These are phyloP conservation scores for Drosophila cracens DNA, from an alignment of 2,888 invertebrate genomes.

Conservation along the genomic window DNA sequence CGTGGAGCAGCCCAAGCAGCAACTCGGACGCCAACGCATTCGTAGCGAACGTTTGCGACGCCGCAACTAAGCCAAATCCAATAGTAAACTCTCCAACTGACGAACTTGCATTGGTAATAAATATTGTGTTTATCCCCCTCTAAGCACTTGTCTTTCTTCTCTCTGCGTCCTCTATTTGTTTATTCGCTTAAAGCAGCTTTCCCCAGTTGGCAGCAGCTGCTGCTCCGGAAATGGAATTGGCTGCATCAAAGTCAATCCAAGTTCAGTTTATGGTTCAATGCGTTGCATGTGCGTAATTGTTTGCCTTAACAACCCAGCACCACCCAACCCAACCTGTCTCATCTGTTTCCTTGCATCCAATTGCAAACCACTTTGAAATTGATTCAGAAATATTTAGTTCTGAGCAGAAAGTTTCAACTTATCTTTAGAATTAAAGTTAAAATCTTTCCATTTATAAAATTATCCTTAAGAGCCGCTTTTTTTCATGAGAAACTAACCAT, in stretches of 20 bases:
- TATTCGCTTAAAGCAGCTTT: background rate
- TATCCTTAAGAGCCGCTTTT: background rate
- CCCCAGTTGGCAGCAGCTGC: conserved; percentile 16
- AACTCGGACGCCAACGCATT: conserved; percentile 31
- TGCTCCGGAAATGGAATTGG: conserved; percentile 59
- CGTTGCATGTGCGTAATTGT: conserved; percentile 52
- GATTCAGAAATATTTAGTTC: conserved; percentile 27
- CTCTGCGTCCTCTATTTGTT: background rate
- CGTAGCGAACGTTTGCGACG: conserved; percentile 69
- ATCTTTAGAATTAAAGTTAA: background rate
- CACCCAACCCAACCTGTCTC: background rate
- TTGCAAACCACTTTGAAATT: conserved; percentile 48
- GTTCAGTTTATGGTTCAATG: conserved; percentile 68
- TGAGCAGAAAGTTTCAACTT: background rate
- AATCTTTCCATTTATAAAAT: background rate
- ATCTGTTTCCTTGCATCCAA: conserved; percentile 5
- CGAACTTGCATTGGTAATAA: conserved; percentile 44
- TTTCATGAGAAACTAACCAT: background rate
- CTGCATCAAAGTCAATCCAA: conserved; percentile 47
- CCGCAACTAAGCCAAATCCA: conserved; percentile 13
- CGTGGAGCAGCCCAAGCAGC: conserved; percentile 54
- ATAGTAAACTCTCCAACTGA: conserved; percentile 6
- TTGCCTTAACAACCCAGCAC: conserved; percentile 31
- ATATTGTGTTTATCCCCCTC: conserved; percentile 46
- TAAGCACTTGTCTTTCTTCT: conserved; percentile 38